Conservation (phyloP, 2,888 invertebrate species). For the Microctonus aethiopoides region DNA sequence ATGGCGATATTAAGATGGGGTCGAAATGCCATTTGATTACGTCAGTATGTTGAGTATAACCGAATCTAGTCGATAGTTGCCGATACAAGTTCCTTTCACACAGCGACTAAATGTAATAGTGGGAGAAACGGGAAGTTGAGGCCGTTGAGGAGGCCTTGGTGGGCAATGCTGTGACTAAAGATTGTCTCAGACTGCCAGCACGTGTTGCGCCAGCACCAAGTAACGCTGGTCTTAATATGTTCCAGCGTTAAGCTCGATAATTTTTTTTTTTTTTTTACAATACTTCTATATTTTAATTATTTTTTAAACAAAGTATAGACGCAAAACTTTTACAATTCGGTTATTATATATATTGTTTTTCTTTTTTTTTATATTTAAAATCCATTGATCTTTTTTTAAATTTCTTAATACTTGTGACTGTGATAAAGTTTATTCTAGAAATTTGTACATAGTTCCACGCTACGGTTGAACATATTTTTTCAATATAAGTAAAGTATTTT, state of each 20-base stretch:
- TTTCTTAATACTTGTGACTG: background rate
- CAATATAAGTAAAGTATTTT: background rate
- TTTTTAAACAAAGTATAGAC: background rate
- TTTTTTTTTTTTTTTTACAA: constrained; percentile 5
- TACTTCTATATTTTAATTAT: background rate
- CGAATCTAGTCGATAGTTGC: constrained; percentile 33
- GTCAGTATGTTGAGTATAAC: background rate
- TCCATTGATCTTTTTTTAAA: background rate
- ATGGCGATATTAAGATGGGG: background rate
- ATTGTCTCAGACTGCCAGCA: constrained; percentile 58
- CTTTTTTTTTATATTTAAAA: background rate
- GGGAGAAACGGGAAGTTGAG: background rate
- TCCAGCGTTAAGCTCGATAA: constrained; percentile 11
- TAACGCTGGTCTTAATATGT: constrained; percentile 31
- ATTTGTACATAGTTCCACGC: background rate
- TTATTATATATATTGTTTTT: background rate
- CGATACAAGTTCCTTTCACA: constrained; percentile 27
- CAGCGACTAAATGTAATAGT: background rate
- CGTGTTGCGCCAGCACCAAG: constrained; percentile 58
- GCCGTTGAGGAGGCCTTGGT: constrained; percentile 32
- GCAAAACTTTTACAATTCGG: background rate
- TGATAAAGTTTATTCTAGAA: background rate
- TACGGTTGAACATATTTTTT: background rate
- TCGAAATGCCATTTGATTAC: background rate
- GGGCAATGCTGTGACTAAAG: constrained; percentile 32